A percentile compares a stretch with the other conserved stretches of the same genome.
Conservation (phyloP, 2,888 invertebrate genomes). For the Sialis fuliginosa region DNA sequence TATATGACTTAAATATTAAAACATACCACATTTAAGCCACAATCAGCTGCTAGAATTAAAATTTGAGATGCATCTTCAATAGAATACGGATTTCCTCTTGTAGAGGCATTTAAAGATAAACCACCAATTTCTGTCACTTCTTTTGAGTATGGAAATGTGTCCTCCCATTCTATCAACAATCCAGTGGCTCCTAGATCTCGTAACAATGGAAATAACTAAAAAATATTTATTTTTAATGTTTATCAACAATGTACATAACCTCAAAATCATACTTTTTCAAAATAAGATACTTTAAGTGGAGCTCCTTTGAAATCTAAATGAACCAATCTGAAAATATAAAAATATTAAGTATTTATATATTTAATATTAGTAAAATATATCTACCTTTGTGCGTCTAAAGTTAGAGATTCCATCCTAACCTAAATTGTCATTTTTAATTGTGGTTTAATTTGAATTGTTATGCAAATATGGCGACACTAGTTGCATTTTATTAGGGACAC, state of each 20-base stretch:
- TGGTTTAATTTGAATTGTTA: too few species aligned
- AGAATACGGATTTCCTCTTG: conserved; percentile 43
- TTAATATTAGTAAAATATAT: neutral
- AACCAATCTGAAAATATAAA: conserved; percentile 29
- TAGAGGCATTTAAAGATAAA: conserved; percentile 26
- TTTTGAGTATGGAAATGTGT: conserved; percentile 66
- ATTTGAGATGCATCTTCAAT: conserved; percentile 47
- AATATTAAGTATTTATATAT: conserved; percentile 2
- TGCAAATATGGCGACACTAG: too few species aligned
- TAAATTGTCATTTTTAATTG: too few species aligned
- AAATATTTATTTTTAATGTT: conserved; percentile 9
- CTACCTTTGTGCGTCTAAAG: too few species aligned
- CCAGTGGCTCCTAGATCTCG: conserved; percentile 62
- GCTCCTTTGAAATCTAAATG: conserved; percentile 64
- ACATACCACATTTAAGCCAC: conserved; percentile 46
- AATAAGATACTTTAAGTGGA: conserved; percentile 40
- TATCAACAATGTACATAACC: neutral
- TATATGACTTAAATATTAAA: neutral
- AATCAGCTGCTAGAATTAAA: conserved; percentile 36
- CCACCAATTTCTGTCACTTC: conserved; percentile 41
- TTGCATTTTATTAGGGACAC: too few species aligned
- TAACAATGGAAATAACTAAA: conserved; percentile 39
- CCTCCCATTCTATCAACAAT: conserved; percentile 73
- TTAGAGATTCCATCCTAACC: too few species aligned
- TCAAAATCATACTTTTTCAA: conserved; percentile 29